phyloP scores from a whole-genome alignment of 53 echinoderm and acorn worm genomes.

The Paelopatides confundens region DNA sequence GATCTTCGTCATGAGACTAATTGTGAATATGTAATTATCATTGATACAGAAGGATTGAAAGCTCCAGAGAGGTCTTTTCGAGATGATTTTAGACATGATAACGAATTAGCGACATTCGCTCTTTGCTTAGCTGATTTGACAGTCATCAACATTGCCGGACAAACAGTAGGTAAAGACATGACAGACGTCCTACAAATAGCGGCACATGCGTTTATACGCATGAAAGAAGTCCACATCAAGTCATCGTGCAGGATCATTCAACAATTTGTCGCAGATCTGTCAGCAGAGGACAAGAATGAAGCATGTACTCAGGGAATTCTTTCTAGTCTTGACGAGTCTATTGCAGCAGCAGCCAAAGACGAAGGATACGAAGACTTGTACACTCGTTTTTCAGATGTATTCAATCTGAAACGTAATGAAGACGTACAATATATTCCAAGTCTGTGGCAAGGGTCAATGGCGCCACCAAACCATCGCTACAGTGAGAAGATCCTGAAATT shows the following conservation, averaged over 20 bases:
- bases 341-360: slow-evolving; percentile 17
- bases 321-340: not conserved
- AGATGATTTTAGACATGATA: too few relatives aligned
- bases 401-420: slow-evolving; percentile 25
- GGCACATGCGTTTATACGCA: slow-evolving; percentile 43
- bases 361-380: slow-evolving; percentile 6
- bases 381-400: slow-evolving; percentile 29
- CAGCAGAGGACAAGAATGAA: slow-evolving; percentile 33
- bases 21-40: slow-evolving; percentile 38
- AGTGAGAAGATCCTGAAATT: slow-evolving; percentile 15
- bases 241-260: too few relatives aligned
- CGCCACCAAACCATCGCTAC: too few relatives aligned
- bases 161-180: too few relatives aligned
- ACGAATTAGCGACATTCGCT: too few relatives aligned
- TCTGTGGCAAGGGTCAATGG: slow-evolving; percentile 26
- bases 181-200: too few relatives aligned
- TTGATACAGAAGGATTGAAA: slow-evolving; percentile 56
- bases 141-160: too few relatives aligned
- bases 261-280: slow-evolving; percentile 24
- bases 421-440: too few relatives aligned
- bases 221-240: slow-evolving; percentile 51
- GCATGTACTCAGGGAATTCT: slow-evolving; percentile 12
- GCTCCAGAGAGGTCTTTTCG: slow-evolving; percentile 46
- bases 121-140: slow-evolving; percentile 38
- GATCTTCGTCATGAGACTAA: not conserved